These are phyloP conservation scores for Drosophila demipolita DNA, from an alignment of 2,888 invertebrate genomes.

Conservation along the genomic window DNA sequence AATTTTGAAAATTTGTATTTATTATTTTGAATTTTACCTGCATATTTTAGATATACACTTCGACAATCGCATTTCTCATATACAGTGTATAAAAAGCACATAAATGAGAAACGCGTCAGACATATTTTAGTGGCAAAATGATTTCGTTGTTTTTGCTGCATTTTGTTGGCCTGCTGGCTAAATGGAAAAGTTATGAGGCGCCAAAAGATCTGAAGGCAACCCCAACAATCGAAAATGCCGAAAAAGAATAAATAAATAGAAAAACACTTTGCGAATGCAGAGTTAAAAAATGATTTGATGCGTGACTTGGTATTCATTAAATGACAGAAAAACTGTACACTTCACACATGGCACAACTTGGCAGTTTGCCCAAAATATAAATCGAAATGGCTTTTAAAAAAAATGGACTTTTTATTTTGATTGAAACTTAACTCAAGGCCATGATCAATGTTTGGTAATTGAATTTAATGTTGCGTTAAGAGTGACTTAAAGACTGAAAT, in stretches of 20 bases:
- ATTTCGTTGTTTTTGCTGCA: slow-evolving; percentile 23
- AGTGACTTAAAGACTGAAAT: background rate
- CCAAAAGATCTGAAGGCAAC: slow-evolving; percentile 45
- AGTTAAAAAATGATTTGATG: slow-evolving; percentile 13
- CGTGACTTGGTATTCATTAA: slow-evolving; percentile 29
- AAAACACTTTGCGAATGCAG: slow-evolving; percentile 24
- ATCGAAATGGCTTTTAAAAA: background rate
- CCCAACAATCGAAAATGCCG: slow-evolving; percentile 22
- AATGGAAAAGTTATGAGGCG: slow-evolving; percentile 63
- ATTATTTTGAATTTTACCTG: background rate
- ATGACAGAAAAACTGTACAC: background rate
- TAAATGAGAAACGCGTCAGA: slow-evolving; percentile 15
- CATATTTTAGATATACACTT: background rate
- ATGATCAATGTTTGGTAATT: background rate
- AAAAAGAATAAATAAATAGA: background rate
- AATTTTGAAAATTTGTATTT: background rate
- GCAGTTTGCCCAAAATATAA: slow-evolving; percentile 9
- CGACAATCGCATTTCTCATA: background rate
- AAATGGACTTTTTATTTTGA: background rate
- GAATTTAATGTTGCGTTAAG: background rate
- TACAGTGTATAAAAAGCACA: slow-evolving; percentile 5
- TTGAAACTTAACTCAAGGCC: background rate
- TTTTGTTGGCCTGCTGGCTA: slow-evolving; percentile 23
- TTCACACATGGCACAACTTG: background rate
- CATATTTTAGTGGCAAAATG: slow-evolving; percentile 35